Evolutionary conservation across 53 echinoderm and acorn worm genomes (phyloP), one percentile per base, ranked within the genome.

Genomic region (Holothuria scabra): DNA sequence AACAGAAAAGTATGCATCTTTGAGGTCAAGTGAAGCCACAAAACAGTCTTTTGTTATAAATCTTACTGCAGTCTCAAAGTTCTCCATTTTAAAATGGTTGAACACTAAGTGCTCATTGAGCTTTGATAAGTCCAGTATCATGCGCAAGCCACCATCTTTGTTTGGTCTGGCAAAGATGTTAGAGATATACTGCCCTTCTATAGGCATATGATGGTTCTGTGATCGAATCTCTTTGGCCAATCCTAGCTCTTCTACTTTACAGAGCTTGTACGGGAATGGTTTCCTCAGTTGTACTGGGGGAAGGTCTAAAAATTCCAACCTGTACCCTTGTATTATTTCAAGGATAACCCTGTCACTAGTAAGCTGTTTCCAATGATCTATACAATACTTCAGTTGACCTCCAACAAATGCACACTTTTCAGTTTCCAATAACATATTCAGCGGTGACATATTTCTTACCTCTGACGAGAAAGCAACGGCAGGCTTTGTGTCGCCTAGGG

Each of bases 251-350:
- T 88, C 83, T 2, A 57, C 61, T 0, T 0, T 10, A 19, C 31
- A 48, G 29, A 82, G 24, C 61, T 86, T 87, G 21, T 63, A 74
- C 1, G 49, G 74, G 23, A 8, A n/a, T 7, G 63, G 79, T 2
- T 63, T 29, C 56, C 46, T 52, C 14, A 26, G 16, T 66, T 32
- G 67, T 31, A 18, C 28, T 4, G 79, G 41, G 11, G 25, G 24
- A 21, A 60, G n/a, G n/a, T n/a, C 44, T 12, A 32, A 13, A 86
- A 83, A 86, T 59, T 83, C 83, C 29, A 86, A 58, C 24, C 82
- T 67, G 25, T 83, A 66, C 28, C 78, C 75, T 56, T 30, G 9
- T 12, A 76, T 49, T 22, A 83, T 78, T 44, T 86, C 29, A 28
- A 79, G 44, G 21, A 65, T 86, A 37, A 33, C 33, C 65, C 65